Evolutionary conservation across 2,888 invertebrate genomes (phyloP), one percentile per base, ranked within the genome.

Genomic region (Drosophila dives): DNA sequence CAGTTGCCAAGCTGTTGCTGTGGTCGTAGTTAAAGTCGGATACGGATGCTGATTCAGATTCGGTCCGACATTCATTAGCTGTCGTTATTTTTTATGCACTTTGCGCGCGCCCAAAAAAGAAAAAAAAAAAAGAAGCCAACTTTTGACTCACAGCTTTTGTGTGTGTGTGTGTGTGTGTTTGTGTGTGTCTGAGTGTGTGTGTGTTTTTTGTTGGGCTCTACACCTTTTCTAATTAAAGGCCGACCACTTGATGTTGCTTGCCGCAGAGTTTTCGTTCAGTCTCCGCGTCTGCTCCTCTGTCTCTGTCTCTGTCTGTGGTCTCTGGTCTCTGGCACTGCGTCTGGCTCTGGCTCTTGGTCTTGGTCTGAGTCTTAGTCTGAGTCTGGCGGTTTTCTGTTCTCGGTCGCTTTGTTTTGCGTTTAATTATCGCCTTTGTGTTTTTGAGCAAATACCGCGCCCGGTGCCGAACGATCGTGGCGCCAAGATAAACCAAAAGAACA

Each of bases 401-500:
- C 66, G 80, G 71, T 75, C 79, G 86, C 86, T 83, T 84, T 84
- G 83, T 83, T 79, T 85, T 81, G 77, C 84, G 77, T 86, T 86
- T 86, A 85, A 85, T 85, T 85, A 85, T 86, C 84, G 86, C 86
- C 86, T 86, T 85, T 86, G 86, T 86, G 75, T 82, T 79, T 77
- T 72, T 77, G 64, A 83, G 83, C 83, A 85, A 83, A 83, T 83
- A 81, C 79, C 81, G 83, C 85, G 77, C 83, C 73, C 77, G 79
- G 56, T 81, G 62, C 72, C 77, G 79, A 80, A 29, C 77, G 88
- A 87, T 86, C 83, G 84, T 86, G 86, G 86, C 86, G 86, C 86
- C 88, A 86, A 86, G 86, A 87, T 87, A 84, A 86, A 75, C 81
- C 82, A 77, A 86, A 82, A 82, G 87, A 87, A 87, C 87, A 86